Conservation (phyloP, 2,797 vertebrate species). For the Ceyx erithaca region DNA sequence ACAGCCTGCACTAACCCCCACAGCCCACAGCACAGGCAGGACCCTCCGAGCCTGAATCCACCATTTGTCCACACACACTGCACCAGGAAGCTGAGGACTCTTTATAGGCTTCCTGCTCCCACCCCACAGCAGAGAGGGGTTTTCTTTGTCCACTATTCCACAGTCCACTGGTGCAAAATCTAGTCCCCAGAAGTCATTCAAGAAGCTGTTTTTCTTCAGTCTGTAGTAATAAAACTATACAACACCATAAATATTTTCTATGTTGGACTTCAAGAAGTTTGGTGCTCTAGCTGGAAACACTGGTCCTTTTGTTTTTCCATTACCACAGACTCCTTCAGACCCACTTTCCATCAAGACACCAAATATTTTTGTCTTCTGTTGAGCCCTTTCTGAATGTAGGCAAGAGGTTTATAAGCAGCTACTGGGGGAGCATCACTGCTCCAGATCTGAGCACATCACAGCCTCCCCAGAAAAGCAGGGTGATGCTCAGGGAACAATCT, state of each 20-base stretch:
- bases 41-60: background rate
- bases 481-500: background rate
- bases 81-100: background rate
- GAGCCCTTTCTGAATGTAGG: conserved; percentile 33
- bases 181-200: conserved; percentile 48
- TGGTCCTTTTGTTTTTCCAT: conserved; percentile 73
- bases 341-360: conserved; percentile 36
- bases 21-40: background rate
- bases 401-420: background rate
- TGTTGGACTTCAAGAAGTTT: conserved; percentile 76
- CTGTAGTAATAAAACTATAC: conserved; percentile 78
- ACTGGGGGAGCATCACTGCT: background rate
- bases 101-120: background rate
- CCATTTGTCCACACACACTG: background rate
- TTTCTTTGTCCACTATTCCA: conserved; percentile 27
- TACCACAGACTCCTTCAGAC: conserved; percentile 60
- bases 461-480: background rate
- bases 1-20: background rate
- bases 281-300: conserved; percentile 70
- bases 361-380: conserved; percentile 60
- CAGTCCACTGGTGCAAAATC: conserved; percentile 34
- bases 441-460: background rate
- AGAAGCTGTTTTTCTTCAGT: conserved; percentile 72
- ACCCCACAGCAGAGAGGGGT: background rate
- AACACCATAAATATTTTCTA: conserved; percentile 78